Evolutionary conservation across 2,113 vertebrate species (phyloP).

Genomic region (Rattus rattus): DNA sequence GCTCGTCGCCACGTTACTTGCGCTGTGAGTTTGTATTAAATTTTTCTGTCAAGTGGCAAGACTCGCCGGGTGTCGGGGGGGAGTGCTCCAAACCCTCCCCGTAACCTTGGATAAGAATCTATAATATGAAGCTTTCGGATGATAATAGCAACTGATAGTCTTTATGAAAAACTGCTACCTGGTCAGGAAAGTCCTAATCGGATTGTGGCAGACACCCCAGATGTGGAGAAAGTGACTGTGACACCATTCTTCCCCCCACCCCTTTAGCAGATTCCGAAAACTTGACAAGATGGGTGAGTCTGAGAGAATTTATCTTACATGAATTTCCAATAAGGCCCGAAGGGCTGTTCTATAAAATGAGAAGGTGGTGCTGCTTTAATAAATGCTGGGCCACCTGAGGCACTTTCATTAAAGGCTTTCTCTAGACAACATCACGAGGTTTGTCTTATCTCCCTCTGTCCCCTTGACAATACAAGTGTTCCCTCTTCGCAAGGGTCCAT

Average conservation of each 20-base stretch:
- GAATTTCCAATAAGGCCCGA: constrained; percentile 90
- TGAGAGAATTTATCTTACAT: constrained; percentile 85
- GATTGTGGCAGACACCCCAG: constrained; percentile 84
- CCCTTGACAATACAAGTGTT: constrained; percentile 86
- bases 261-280: constrained; percentile 84
- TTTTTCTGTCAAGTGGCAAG: constrained; percentile 94
- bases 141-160: constrained; percentile 89
- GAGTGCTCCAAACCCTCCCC: constrained; percentile 85
- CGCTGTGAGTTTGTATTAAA: constrained; percentile 95
- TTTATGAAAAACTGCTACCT: constrained; percentile 89
- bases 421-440: constrained; percentile 88
- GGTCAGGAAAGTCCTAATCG: constrained; percentile 90
- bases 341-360: constrained; percentile 85
- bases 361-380: constrained; percentile 88
- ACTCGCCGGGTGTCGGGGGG: constrained; percentile 71
- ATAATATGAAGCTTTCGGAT: constrained; percentile 91
- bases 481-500: constrained; percentile 86
- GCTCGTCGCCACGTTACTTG: constrained; percentile 93
- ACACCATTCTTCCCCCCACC: constrained; percentile 33
- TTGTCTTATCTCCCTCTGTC: constrained; percentile 84
- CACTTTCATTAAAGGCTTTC: constrained; percentile 94
- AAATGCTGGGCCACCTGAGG: constrained; percentile 92
- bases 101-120: constrained; percentile 89
- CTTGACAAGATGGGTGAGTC: constrained; percentile 86
- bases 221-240: constrained; percentile 59